phyloP scores from a whole-genome alignment of 2,888 invertebrate species.

The Crossocerus cetratus region DNA sequence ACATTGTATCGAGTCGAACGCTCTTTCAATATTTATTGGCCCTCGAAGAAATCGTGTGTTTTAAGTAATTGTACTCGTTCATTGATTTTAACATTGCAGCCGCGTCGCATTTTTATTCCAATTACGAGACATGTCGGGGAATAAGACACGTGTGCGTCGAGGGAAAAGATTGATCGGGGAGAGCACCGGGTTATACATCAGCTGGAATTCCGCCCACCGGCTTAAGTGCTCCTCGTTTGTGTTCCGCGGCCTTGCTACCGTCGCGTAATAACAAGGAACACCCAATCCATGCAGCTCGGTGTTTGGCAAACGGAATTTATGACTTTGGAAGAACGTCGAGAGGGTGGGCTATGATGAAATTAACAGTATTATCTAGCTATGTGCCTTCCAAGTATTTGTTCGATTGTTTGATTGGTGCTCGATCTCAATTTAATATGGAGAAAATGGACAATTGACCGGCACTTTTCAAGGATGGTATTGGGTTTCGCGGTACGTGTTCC shows the following conservation, averaged over 20 bases:
- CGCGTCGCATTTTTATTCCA: not conserved
- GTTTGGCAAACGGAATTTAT: too few relatives aligned
- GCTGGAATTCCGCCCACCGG: slow-evolving; percentile 32
- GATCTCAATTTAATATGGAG: not conserved
- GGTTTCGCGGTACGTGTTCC: not conserved
- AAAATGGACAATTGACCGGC: not conserved
- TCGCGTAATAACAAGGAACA: too few relatives aligned
- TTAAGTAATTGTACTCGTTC: too few relatives aligned
- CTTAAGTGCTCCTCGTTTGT: not conserved
- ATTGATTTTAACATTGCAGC: too few relatives aligned
- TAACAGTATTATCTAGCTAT: too few relatives aligned
- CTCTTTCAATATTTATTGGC: too few relatives aligned
- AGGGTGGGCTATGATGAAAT: too few relatives aligned
- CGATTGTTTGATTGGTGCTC: not conserved
- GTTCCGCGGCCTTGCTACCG: too few relatives aligned
- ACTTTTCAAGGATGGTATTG: not conserved
- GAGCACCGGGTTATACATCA: slow-evolving; percentile 12
- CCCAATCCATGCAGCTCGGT: too few relatives aligned
- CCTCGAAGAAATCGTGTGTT: too few relatives aligned
- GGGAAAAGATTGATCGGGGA: slow-evolving; percentile 13
- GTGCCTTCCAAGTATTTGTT: too few relatives aligned
- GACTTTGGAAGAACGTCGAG: not conserved
- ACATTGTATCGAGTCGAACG: too few relatives aligned
- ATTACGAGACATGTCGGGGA: not conserved
- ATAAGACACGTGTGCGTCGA: not conserved